Conservation (phyloP, 1,140 invertebrate genomes). For the Leptopilina clavipes region DNA sequence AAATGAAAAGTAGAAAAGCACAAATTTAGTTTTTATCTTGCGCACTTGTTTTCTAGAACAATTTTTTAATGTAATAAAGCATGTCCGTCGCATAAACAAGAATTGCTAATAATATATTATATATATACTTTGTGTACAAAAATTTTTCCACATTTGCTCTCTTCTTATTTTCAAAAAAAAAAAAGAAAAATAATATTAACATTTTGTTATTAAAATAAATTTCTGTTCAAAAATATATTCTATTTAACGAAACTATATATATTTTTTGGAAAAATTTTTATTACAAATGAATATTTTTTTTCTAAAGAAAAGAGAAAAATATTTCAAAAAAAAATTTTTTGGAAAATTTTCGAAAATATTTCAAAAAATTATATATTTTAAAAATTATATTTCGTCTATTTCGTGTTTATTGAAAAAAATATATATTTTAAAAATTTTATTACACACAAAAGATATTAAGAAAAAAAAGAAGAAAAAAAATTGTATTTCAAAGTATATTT, state of each 20-base stretch:
- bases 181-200: too few relatives aligned
- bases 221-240: too few relatives aligned
- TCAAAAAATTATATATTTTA: too few relatives aligned
- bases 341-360: too few relatives aligned
- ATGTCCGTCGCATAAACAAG: conserved; percentile 26
- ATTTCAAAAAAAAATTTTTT: too few relatives aligned
- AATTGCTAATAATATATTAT: too few relatives aligned
- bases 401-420: neutral
- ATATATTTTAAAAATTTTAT: neutral
- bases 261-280: too few relatives aligned
- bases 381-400: conserved; percentile 18
- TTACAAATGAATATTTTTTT: too few relatives aligned
- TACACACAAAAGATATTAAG: neutral
- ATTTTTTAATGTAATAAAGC: neutral
- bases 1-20: neutral
- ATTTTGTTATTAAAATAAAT: too few relatives aligned
- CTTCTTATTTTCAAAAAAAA: neutral
- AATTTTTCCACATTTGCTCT: neutral
- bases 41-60: conserved; percentile 6
- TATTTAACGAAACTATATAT: too few relatives aligned
- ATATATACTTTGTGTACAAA: neutral
- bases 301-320: too few relatives aligned
- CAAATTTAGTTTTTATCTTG: conserved; percentile 24
- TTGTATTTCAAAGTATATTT: conserved; percentile 20
- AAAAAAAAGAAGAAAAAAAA: too few relatives aligned